These are phyloP conservation scores for Stegodyphus mimosarum DNA, from an alignment of 1,140 invertebrate species.

Conservation along the genomic window DNA sequence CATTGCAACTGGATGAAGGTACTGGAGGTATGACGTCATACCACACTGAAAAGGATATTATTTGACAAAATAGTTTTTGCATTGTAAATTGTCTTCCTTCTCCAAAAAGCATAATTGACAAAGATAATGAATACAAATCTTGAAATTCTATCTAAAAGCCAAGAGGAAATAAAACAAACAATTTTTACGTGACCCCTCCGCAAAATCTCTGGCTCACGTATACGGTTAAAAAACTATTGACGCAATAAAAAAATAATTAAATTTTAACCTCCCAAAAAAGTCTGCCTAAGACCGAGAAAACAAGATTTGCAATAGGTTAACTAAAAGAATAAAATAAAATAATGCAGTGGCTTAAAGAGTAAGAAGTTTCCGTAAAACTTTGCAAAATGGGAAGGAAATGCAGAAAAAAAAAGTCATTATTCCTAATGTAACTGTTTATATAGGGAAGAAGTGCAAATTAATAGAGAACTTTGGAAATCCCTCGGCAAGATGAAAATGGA, in stretches of 20 bases:
- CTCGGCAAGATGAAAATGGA: background rate
- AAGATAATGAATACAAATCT: too few relatives aligned
- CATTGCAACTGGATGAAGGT: too few relatives aligned
- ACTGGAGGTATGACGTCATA: too few relatives aligned
- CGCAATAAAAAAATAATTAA: constrained; percentile 28
- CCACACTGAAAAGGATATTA: too few relatives aligned
- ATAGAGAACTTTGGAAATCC: background rate
- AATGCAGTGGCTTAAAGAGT: constrained; percentile 29
- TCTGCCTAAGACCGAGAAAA: background rate
- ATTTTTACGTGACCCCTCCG: too few relatives aligned
- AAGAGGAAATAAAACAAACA: too few relatives aligned
- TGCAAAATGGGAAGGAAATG: background rate
- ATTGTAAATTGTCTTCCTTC: too few relatives aligned
- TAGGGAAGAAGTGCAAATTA: background rate
- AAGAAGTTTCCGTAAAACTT: constrained; percentile 12
- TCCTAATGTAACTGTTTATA: constrained; percentile 7
- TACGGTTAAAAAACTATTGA: background rate
- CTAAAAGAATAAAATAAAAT: background rate
- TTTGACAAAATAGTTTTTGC: too few relatives aligned
- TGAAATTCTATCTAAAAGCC: too few relatives aligned
- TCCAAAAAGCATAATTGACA: too few relatives aligned
- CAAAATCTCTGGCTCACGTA: too few relatives aligned
- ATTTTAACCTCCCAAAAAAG: background rate
- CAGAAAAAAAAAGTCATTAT: background rate
- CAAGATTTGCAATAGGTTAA: constrained; percentile 34